A percentile compares a stretch with the other conserved stretches of the same genome.
Conservation (phyloP, 2,113 vertebrate genomes). For the Trinectes maculatus region DNA sequence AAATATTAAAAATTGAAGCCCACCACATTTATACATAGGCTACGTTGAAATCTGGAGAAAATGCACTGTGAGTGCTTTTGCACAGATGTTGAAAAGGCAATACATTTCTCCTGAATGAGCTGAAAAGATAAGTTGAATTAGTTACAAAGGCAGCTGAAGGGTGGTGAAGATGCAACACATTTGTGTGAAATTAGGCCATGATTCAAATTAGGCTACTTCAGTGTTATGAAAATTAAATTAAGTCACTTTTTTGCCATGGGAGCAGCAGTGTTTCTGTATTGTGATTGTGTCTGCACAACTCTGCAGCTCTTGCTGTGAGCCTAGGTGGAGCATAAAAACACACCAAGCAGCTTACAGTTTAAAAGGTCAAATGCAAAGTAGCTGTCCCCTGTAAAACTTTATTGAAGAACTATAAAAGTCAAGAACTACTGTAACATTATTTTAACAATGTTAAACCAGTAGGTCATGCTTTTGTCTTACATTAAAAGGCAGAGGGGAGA, state of each 20-base stretch:
- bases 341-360: constrained; percentile 18
- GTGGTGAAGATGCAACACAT: too few relatives aligned
- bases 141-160: too few relatives aligned
- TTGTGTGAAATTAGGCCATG: too few relatives aligned
- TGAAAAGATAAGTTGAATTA: too few relatives aligned
- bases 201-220: too few relatives aligned
- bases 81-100: too few relatives aligned
- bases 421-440: constrained; percentile 16
- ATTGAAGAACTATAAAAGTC: constrained; percentile 34
- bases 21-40: too few relatives aligned
- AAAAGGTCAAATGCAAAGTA: constrained; percentile 64
- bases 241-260: too few relatives aligned
- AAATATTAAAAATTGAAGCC: background rate
- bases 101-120: too few relatives aligned
- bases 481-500: constrained; percentile 11
- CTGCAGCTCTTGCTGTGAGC: background rate
- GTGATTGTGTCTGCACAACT: background rate
- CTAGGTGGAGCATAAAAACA: constrained; percentile 6
- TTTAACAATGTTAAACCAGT: background rate
- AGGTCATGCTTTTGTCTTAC: constrained; percentile 20
- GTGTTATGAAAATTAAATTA: background rate
- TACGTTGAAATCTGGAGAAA: too few relatives aligned
- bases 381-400: constrained; percentile 44
- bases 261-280: background rate
- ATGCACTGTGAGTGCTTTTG: too few relatives aligned